Evolutionary conservation across 2,888 invertebrate genomes (phyloP).

Genomic region (Aspidapion aeneum): DNA sequence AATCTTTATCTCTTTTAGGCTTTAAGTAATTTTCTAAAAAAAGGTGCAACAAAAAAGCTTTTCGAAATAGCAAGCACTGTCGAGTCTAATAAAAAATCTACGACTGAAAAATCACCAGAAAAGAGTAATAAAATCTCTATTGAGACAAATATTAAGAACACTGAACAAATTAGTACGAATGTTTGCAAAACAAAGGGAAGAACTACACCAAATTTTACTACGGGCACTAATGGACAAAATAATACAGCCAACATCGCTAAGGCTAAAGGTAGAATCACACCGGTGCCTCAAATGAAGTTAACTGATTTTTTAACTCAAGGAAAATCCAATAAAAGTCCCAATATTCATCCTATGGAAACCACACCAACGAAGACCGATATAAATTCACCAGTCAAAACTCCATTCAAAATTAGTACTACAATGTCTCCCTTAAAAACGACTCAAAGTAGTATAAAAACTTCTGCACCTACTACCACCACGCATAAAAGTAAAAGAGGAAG

Average conservation of each 20-base stretch:
- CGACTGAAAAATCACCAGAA: too few relatives aligned
- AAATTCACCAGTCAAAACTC: neutral
- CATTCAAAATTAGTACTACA: neutral
- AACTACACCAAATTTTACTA: too few relatives aligned
- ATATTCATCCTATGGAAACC: neutral
- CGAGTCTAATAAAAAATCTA: too few relatives aligned
- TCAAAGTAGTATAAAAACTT: neutral
- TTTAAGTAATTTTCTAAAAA: slow-evolving; percentile 39
- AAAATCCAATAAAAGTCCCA: neutral
- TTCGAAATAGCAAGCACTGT: neutral
- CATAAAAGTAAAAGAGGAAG: neutral
- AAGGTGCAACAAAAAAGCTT: slow-evolving; percentile 20
- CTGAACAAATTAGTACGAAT: too few relatives aligned
- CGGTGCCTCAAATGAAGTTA: neutral
- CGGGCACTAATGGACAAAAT: too few relatives aligned
- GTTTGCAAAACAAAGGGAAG: too few relatives aligned
- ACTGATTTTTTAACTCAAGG: neutral
- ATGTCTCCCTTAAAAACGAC: neutral
- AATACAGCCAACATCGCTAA: too few relatives aligned
- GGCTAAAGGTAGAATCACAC: neutral
- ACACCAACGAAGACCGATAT: neutral
- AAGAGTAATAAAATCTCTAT: neutral
- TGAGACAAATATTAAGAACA: too few relatives aligned
- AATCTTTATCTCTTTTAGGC: slow-evolving; percentile 23
- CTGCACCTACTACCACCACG: neutral